These are phyloP conservation scores for Lerema accius DNA, from an alignment of 1,140 invertebrate species.

Conservation along the genomic window DNA sequence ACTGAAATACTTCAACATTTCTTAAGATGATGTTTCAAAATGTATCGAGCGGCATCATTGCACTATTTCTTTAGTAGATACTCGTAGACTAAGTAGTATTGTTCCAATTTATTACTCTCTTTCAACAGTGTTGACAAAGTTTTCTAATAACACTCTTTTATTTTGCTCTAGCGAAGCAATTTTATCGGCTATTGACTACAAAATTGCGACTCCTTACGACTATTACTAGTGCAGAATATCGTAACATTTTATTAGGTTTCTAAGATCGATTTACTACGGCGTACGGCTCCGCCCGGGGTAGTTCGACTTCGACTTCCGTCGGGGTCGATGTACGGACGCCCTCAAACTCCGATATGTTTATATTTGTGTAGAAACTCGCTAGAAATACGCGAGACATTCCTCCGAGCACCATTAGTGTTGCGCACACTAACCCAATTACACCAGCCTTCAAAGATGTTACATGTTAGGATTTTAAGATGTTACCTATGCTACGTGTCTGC, in stretches of 20 bases:
- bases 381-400: conserved; percentile 44
- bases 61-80: not conserved
- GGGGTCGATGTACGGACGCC: conserved; percentile 45
- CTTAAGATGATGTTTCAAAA: not conserved
- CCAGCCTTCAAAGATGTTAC: conserved; percentile 29
- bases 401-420: conserved; percentile 29
- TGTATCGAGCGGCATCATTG: not conserved
- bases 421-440: conserved; percentile 39
- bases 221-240: not conserved
- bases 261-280: conserved; percentile 21
- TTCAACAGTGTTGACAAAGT: no score
- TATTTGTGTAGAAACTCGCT: conserved; percentile 47
- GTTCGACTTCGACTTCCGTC: conserved; percentile 3
- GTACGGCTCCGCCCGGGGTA: not conserved
- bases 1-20: conserved; percentile 29
- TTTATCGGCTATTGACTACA: not conserved
- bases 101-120: no score
- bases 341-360: conserved; percentile 48
- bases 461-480: not conserved
- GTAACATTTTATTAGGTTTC: conserved; percentile 7
- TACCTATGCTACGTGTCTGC: not conserved
- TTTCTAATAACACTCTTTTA: no score
- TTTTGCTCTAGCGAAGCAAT: no score
- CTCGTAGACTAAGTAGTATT: no score
- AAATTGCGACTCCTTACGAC: not conserved